Conservation (phyloP, 2,113 vertebrate genomes). For the Rhegmatorhina hoffmannsi region DNA sequence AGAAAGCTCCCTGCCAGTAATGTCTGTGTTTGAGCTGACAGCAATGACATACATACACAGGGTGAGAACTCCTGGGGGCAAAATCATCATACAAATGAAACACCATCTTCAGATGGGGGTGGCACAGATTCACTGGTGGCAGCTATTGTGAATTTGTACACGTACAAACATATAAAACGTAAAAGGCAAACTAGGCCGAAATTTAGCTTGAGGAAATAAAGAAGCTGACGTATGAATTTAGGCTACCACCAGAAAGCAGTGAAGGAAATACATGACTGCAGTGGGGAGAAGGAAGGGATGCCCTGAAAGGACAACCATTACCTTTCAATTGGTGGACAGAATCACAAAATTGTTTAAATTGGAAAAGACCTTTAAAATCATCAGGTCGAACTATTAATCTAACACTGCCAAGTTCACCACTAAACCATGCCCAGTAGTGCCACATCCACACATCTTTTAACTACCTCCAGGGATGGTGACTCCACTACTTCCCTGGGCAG, state of each 20-base stretch:
- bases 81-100: neutral
- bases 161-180: neutral
- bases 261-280: neutral
- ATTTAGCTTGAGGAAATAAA: neutral
- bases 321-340: neutral
- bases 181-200: neutral
- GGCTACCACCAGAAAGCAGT: neutral
- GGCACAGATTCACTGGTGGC: neutral
- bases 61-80: neutral
- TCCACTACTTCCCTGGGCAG: neutral
- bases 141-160: neutral
- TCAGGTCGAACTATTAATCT: neutral
- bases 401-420: neutral
- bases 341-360: neutral
- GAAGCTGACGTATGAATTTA: neutral
- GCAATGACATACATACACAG: neutral
- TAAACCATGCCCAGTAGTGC: neutral
- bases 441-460: neutral
- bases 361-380: neutral
- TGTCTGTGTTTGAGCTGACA: neutral
- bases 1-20: neutral
- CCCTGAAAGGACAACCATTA: neutral
- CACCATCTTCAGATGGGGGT: neutral
- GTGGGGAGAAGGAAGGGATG: neutral
- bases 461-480: neutral